Conservation (phyloP, 2,113 vertebrate genomes). For the Ictalurus furcatus region DNA sequence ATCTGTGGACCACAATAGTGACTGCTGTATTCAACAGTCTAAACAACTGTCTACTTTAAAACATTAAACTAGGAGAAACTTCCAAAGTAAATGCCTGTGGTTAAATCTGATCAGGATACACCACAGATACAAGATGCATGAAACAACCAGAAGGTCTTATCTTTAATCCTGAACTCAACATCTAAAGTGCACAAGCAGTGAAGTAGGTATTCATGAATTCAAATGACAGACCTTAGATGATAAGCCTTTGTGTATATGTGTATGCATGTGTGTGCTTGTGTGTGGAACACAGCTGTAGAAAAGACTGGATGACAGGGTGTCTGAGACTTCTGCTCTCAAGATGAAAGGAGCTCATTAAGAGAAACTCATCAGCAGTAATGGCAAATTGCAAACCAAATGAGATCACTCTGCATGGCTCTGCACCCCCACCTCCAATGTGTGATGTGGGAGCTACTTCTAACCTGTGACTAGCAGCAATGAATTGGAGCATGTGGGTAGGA, state of each 20-base stretch:
- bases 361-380: slow-evolving; percentile 42
- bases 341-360: slow-evolving; percentile 45
- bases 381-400: slow-evolving; percentile 32
- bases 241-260: neutral
- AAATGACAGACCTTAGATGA: slow-evolving; percentile 9
- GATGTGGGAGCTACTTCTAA: slow-evolving; percentile 17
- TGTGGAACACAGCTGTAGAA: neutral
- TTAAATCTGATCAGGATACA: neutral
- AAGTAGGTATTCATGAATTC: neutral
- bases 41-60: neutral
- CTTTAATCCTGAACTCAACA: neutral
- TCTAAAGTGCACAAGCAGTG: neutral
- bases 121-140: neutral
- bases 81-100: neutral
- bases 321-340: slow-evolving; percentile 32
- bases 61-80: neutral
- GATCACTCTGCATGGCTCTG: slow-evolving; percentile 16
- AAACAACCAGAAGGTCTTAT: neutral
- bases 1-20: neutral
- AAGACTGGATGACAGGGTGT: slow-evolving; percentile 22
- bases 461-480: slow-evolving; percentile 3
- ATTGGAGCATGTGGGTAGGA: slow-evolving; percentile 19
- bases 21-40: neutral
- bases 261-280: neutral
- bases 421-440: neutral